Conservation (phyloP, 2,113 vertebrate species). For the Pandion haliaetus region DNA sequence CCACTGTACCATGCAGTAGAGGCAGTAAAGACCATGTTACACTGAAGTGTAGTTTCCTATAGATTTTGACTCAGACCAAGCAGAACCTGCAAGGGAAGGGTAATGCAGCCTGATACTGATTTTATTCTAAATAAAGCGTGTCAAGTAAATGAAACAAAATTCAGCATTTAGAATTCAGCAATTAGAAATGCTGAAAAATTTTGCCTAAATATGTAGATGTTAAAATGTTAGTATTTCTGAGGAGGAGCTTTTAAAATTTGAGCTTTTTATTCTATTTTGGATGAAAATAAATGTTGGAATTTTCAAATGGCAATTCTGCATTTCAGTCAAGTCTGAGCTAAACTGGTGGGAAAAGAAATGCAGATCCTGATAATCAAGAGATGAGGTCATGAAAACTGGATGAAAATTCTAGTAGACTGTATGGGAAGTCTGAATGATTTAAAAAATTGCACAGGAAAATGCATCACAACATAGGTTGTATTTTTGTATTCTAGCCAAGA, state of each 20-base stretch:
- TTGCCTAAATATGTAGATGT: background rate
- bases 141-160: background rate
- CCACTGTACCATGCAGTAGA: too few species aligned
- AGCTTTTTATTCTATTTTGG: background rate
- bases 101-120: background rate
- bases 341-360: background rate
- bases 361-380: background rate
- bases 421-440: background rate
- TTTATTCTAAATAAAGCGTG: background rate
- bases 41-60: background rate
- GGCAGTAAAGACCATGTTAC: background rate
- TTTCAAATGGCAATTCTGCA: background rate
- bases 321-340: background rate
- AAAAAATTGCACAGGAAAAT: slow-evolving; percentile 14
- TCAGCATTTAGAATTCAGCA: background rate
- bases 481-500: slow-evolving; percentile 5
- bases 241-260: background rate
- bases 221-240: background rate
- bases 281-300: background rate
- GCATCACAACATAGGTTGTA: background rate
- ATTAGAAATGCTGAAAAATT: background rate
- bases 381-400: background rate
- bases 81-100: background rate
- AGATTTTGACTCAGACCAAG: background rate
- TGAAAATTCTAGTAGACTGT: background rate